Conservation (phyloP, 2,113 vertebrate species). For the Syngnathus typhle region DNA sequence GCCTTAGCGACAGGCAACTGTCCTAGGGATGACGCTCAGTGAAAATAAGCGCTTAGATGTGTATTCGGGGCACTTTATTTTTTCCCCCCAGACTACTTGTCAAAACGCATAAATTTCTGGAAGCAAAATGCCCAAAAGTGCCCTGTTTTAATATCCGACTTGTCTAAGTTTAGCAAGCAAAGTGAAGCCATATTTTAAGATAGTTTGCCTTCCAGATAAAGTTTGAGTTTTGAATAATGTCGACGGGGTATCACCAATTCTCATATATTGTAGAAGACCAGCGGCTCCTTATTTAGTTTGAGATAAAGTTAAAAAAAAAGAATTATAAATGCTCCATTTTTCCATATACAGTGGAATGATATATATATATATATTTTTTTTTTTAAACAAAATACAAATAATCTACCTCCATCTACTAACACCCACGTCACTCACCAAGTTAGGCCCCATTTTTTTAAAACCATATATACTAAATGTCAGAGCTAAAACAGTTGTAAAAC, state of each 20-base stretch:
- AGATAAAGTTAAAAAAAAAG: background rate
- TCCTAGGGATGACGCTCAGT: conserved; percentile 1
- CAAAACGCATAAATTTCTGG: background rate
- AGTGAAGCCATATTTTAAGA: background rate
- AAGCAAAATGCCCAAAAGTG: conserved; percentile 1
- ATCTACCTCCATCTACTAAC: too few species aligned
- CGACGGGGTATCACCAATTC: background rate
- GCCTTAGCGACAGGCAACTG: background rate
- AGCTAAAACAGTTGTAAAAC: too few species aligned
- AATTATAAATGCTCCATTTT: background rate
- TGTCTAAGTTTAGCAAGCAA: background rate
- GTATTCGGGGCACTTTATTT: conserved; percentile 1
- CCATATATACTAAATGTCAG: too few species aligned
- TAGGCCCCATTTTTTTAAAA: too few species aligned
- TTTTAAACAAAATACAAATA: too few species aligned
- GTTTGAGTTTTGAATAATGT: background rate
- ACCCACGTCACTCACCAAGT: too few species aligned
- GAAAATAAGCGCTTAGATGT: conserved; percentile 1
- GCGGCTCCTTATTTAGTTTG: background rate
- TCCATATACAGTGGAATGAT: too few species aligned
- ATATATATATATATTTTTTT: too few species aligned
- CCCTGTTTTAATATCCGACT: background rate
- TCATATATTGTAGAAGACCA: background rate
- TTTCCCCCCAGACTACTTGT: background rate
- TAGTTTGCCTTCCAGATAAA: background rate